Base-by-base conservation (phyloP, 2,888 invertebrate genomes). In the Melieria crassipennis region DNA sequence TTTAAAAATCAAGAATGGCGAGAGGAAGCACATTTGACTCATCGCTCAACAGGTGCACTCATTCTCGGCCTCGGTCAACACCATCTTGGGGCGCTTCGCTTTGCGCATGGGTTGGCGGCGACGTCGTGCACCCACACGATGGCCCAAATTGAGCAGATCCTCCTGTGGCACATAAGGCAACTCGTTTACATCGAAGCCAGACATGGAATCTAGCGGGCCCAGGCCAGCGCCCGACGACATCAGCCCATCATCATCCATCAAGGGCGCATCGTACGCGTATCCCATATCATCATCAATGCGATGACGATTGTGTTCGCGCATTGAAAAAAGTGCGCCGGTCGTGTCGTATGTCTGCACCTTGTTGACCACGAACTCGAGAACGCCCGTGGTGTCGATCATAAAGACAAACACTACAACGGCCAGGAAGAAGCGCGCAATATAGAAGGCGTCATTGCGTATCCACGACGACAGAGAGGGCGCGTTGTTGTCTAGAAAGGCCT, bases 381-480 rank as follows among this genome's bases (percentile, higher is more conserved):
- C 60, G 13, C 75, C 76, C 4, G 74, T 76, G 45, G 72, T 57
- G n/a, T 76, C 72, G 45, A 76, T 42, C 76, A 76, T 76, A 16
- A 74, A 64, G 7, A 75, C 7, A 61, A 78, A 77, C 4, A 70
- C 70, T n/a, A 65, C 43, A 30, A 79, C 11, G 3, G 80, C 79
- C 58, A 81, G 65, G 4, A 78, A 7, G 55, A 81, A 78, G 48
- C 82, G 79, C n/a, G 73, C 72, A 56, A 72, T 71, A 69, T 78
- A 80, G 60, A 78, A 81, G 0, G 76, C 79, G 47, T 79, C 74
- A 65, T 72, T 76, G 3, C 76, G 76, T n/a, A 82, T 76, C 81
- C 79, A 82, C 9, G 50, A 64, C 0, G 77, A 66, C 10, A 80
- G 11, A 6, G 71, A 60, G 4, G 78, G 75, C 9, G 78, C 73